Evolutionary conservation across 2,797 vertebrate species (phyloP).

Genomic region (Pseudomugil gertrudae): DNA sequence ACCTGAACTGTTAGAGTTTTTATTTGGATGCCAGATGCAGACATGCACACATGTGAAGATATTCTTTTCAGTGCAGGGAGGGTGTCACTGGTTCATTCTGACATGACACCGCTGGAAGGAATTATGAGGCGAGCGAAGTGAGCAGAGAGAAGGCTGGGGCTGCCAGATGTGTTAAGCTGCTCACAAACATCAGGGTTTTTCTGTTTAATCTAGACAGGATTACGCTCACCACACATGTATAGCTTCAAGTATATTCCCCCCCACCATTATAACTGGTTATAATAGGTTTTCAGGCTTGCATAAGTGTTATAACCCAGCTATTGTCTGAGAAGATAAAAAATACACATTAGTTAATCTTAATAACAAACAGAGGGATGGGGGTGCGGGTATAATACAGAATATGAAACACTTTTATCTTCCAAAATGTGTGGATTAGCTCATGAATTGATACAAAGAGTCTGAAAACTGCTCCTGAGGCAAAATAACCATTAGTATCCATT

Average conservation of each 20-base stretch:
- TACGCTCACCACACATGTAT: constrained; percentile 47
- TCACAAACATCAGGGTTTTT: constrained; percentile 39
- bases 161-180: constrained; percentile 65
- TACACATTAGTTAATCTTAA: no score
- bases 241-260: constrained; percentile 39
- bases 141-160: constrained; percentile 39
- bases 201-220: constrained; percentile 58
- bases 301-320: not conserved
- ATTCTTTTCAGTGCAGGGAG: constrained; percentile 38
- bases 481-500: not conserved
- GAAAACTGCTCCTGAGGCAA: not conserved
- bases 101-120: constrained; percentile 20
- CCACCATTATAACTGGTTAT: not conserved
- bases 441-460: not conserved
- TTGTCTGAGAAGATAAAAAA: not conserved
- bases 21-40: constrained; percentile 8
- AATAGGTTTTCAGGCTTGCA: not conserved
- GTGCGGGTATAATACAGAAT: not conserved
- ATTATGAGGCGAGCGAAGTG: constrained; percentile 36
- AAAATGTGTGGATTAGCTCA: not conserved
- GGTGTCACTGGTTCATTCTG: constrained; percentile 25
- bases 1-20: not conserved
- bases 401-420: not conserved
- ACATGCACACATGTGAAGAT: not conserved
- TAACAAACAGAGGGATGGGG: not conserved